A percentile compares a stretch with the other conserved stretches of the same genome.
phyloP scores from a whole-genome alignment of 1,140 invertebrate species.

The Bursaphelenchus mucronatus region DNA sequence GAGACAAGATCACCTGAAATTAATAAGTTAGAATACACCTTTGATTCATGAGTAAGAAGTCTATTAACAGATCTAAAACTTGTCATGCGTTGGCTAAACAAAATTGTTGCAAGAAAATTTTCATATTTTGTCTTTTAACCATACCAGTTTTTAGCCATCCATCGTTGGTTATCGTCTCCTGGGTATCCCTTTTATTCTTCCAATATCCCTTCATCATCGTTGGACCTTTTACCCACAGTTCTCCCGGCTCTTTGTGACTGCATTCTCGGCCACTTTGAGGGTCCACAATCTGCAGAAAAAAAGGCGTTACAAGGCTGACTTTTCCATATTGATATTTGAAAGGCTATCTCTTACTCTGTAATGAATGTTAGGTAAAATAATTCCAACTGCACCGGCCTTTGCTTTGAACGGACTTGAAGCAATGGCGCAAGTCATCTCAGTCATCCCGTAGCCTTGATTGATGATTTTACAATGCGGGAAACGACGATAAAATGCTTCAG shows the following conservation, averaged over 20 bases:
- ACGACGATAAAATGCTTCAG: no score
- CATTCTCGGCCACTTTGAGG: conserved; percentile 19
- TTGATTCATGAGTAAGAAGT: no score
- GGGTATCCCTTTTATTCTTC: conserved; percentile 25
- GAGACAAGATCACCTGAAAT: conserved; percentile 70
- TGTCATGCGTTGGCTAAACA: no score
- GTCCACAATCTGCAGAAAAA: conserved; percentile 22
- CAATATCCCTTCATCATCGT: conserved; percentile 32
- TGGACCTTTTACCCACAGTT: conserved; percentile 19
- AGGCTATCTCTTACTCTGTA: no score
- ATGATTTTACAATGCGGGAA: not conserved
- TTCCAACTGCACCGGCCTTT: no score
- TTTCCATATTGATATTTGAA: no score
- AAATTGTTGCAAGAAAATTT: no score
- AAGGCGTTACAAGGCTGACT: no score
- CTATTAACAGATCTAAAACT: no score
- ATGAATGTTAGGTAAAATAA: no score
- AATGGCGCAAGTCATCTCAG: not conserved
- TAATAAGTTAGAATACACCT: no score
- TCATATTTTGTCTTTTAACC: no score
- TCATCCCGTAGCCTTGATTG: conserved; percentile 15
- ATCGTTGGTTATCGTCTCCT: conserved; percentile 68
- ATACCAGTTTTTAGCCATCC: conserved; percentile 73
- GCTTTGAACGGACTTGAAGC: not conserved
- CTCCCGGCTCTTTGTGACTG: conserved; percentile 5